These are phyloP conservation scores for Dendrolimus punctatus DNA, from an alignment of 1,140 invertebrate species.

Conservation along the genomic window DNA sequence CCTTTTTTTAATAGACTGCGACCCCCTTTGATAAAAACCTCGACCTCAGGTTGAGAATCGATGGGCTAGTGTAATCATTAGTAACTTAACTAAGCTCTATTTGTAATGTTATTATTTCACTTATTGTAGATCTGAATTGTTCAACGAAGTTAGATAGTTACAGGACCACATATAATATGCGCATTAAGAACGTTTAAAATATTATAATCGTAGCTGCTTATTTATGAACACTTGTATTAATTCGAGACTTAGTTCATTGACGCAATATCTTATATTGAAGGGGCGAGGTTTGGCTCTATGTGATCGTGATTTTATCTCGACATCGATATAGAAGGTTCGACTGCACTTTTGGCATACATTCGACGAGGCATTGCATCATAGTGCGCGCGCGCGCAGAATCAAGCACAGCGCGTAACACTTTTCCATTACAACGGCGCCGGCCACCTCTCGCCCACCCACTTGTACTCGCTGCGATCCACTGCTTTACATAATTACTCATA, in stretches of 20 bases:
- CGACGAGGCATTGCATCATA: conserved; percentile 49
- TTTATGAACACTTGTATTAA: too few species aligned
- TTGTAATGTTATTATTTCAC: too few species aligned
- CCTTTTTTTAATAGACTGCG: too few species aligned
- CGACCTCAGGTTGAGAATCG: too few species aligned
- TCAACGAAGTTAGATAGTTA: too few species aligned
- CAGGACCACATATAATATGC: too few species aligned
- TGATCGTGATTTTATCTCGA: conserved; percentile 12
- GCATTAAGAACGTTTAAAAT: too few species aligned
- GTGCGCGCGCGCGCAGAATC: conserved; percentile 30
- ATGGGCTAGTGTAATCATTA: too few species aligned
- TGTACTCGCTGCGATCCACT: conserved; percentile 32
- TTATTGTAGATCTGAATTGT: too few species aligned
- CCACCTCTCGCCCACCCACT: conserved; percentile 42
- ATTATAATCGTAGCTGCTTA: too few species aligned
- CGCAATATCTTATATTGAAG: background rate
- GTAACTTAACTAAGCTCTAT: too few species aligned
- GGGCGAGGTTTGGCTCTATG: background rate
- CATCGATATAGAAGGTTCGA: conserved; percentile 37
- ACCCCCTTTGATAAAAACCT: too few species aligned
- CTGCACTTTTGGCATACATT: conserved; percentile 70
- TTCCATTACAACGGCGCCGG: conserved; percentile 48
- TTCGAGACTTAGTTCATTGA: background rate
- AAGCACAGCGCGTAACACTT: conserved; percentile 64
- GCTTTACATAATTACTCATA: conserved; percentile 65